Conservation (phyloP, 2,888 invertebrate species). For the Bellardia bayeri region DNA sequence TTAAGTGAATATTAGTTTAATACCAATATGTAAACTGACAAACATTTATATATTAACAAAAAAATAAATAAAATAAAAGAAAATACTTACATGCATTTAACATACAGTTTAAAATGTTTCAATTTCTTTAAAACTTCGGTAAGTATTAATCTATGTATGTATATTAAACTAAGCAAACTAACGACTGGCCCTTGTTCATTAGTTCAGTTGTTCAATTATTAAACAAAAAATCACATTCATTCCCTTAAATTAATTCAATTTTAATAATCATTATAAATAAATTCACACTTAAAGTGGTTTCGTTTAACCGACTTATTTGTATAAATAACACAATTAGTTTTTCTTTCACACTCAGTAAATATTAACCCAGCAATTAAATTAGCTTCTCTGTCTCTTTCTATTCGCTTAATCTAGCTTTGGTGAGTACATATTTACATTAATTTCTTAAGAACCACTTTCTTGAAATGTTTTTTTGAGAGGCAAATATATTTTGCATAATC, state of each 20-base stretch:
- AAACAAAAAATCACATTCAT: no score
- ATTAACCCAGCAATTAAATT: not conserved
- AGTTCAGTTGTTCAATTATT: no score
- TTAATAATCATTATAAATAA: no score
- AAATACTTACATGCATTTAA: slow-evolving; percentile 48
- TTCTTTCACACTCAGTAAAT: not conserved
- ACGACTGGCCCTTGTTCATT: no score
- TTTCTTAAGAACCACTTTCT: slow-evolving; percentile 17
- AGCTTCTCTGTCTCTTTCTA: not conserved
- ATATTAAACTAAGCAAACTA: no score
- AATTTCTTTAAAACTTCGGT: not conserved
- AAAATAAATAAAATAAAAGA: slow-evolving; percentile 4
- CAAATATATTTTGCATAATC: slow-evolving; percentile 3
- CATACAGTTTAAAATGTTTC: not conserved
- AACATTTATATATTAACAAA: slow-evolving; percentile 60
- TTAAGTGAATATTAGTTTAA: slow-evolving; percentile 73
- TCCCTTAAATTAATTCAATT: no score
- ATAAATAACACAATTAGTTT: not conserved
- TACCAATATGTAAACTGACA: slow-evolving; percentile 72
- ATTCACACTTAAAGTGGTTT: not conserved
- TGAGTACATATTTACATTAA: slow-evolving; percentile 2
- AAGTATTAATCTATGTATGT: slow-evolving; percentile 13
- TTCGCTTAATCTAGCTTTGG: slow-evolving; percentile 9
- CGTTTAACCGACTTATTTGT: not conserved
- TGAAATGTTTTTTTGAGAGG: not conserved